These are phyloP conservation scores for Pseudomyrmex concolor DNA, from an alignment of 1,140 invertebrate species.

Conservation along the genomic window DNA sequence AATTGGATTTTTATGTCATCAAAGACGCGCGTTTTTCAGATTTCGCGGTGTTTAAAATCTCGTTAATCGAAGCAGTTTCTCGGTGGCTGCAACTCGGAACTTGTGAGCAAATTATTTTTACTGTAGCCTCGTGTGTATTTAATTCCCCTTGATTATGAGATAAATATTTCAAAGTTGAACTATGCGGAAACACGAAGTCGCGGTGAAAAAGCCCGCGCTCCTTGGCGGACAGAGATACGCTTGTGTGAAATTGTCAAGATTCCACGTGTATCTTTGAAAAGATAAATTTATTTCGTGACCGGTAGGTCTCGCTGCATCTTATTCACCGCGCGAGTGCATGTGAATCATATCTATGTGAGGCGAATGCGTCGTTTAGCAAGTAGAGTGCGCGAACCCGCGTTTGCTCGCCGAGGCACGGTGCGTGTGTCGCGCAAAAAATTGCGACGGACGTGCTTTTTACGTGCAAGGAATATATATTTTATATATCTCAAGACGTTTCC, in stretches of 20 bases:
- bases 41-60: no score
- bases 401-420: neutral
- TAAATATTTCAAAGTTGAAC: conserved; percentile 34
- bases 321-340: conserved; percentile 46
- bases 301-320: conserved; percentile 52
- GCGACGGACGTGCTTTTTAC: neutral
- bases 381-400: conserved; percentile 9
- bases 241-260: conserved; percentile 48
- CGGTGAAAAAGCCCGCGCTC: conserved; percentile 21
- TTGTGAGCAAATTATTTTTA: conserved; percentile 25
- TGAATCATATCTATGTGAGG: conserved; percentile 53
- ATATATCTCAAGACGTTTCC: no score
- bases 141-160: conserved; percentile 36
- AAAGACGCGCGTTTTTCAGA: neutral
- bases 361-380: conserved; percentile 41
- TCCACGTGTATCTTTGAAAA: conserved; percentile 50
- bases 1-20: neutral
- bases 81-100: neutral
- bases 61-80: neutral
- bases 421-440: neutral
- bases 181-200: conserved; percentile 53
- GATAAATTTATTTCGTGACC: conserved; percentile 62
- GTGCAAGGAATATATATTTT: neutral
- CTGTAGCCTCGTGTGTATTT: conserved; percentile 25
- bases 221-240: conserved; percentile 33